Conservation (phyloP, 2,888 invertebrate species). For the Drosophila birchii region DNA sequence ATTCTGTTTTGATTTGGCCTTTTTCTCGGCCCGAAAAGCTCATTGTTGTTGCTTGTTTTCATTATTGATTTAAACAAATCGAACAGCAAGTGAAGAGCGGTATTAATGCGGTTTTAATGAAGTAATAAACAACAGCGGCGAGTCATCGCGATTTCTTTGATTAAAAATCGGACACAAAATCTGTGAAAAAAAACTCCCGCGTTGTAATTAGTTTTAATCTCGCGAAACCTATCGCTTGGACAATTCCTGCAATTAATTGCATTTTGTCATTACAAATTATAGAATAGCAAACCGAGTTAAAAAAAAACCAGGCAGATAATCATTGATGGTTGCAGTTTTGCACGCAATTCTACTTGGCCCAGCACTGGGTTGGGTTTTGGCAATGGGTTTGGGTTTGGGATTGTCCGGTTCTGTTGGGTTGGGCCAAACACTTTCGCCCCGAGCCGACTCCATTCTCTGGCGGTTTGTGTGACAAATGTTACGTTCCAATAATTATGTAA, state of each 20-base stretch:
- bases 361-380: constrained; percentile 34
- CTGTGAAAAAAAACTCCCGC: constrained; percentile 17
- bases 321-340: constrained; percentile 64
- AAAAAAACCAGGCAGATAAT: constrained; percentile 8
- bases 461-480: constrained; percentile 68
- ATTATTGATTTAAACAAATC: constrained; percentile 79
- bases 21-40: constrained; percentile 42
- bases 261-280: constrained; percentile 73
- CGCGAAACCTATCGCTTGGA: constrained; percentile 50
- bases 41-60: constrained; percentile 65
- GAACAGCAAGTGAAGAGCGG: constrained; percentile 74
- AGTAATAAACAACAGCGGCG: constrained; percentile 68
- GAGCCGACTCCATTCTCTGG: constrained; percentile 33
- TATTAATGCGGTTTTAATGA: constrained; percentile 78
- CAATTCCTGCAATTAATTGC: constrained; percentile 70
- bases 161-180: constrained; percentile 40
- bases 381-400: constrained; percentile 7
- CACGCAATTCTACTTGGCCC: constrained; percentile 55
- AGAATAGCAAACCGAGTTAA: constrained; percentile 10
- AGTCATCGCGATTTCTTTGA: constrained; percentile 20
- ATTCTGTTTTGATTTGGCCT: constrained; percentile 46
- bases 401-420: constrained; percentile 35
- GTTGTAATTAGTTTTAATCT: constrained; percentile 25
- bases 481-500: constrained; percentile 76
- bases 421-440: constrained; percentile 56